Base-by-base conservation (phyloP, 2,797 vertebrate species). In the Distichodus sexfasciatus region DNA sequence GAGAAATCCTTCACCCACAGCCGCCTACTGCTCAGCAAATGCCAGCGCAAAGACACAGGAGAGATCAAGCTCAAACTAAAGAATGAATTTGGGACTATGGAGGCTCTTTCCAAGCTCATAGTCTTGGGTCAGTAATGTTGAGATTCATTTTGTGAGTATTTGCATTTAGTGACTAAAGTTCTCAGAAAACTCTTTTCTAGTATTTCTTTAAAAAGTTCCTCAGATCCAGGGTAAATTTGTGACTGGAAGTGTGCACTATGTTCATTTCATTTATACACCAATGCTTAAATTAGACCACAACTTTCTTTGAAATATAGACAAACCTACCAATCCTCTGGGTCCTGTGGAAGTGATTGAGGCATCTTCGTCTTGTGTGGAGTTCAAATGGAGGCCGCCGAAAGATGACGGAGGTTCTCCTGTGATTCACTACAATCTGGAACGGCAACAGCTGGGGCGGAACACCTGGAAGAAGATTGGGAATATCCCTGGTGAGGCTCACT, bases 381-480 rank as follows among this genome's bases (percentile, higher is more conserved):
- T 97, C 47, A 83, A 83, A 80, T 97, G 95, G 95, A 88, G 82
- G 50, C 82, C 89, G 24, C 93, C 94, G 0, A 90, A 87, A 77
- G 93, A 98, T 0, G 84, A 92, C 0, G 94, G 96, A 0, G 95
- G 96, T 21, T 90, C 75, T 41, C 81, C 90, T 0, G 69, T 97
- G 50, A 88, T 87, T 14, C 72, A 75, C 44, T 96, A 96, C 48
- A 29, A 91, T 3, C 63, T 98, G 2, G 94, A 97, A 82, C 90
- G 91, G 11, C 90, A 90, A 73, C 93, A 96, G 79, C 76, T 91
- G 1, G 94, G 94, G 15, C 85, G 90, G 29, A 93, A 90, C 0
- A 86, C 92, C 7, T 94, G 94, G 96, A 89, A 86, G 76, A 90
- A 90, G 41, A 75, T 95, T 69, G 95, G 93, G 10, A 90, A 94